These are phyloP conservation scores for Drosophila pachea DNA, from an alignment of 1,140 invertebrate species.

Conservation along the genomic window DNA sequence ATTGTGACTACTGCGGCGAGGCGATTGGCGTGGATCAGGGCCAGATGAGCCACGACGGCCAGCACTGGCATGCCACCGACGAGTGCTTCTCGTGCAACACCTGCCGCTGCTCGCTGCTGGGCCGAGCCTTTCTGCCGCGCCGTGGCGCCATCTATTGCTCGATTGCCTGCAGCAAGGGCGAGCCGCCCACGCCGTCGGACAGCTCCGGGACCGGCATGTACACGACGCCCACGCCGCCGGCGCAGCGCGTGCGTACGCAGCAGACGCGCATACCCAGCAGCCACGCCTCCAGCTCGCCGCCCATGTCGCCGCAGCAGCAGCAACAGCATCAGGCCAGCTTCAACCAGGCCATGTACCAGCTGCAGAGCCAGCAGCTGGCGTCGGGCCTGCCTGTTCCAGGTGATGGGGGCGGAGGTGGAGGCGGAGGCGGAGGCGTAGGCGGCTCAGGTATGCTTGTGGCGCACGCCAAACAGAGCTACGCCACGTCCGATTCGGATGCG, in stretches of 20 bases:
- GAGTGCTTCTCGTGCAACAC: slow-evolving; percentile 97
- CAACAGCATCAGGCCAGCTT: slow-evolving; percentile 76
- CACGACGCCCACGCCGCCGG: slow-evolving; percentile 78
- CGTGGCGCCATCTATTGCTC: slow-evolving; percentile 97
- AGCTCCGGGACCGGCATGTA: slow-evolving; percentile 83
- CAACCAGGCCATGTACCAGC: slow-evolving; percentile 77
- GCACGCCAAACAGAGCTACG: slow-evolving; percentile 59
- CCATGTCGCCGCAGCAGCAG: slow-evolving; percentile 76
- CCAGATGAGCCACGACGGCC: slow-evolving; percentile 98
- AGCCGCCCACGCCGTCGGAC: slow-evolving; percentile 89
- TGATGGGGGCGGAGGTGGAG: background rate
- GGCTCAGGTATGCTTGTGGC: slow-evolving; percentile 37
- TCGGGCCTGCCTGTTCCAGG: slow-evolving; percentile 40
- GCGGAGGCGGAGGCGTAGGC: background rate
- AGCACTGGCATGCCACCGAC: slow-evolving; percentile 98
- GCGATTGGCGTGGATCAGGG: slow-evolving; percentile 97
- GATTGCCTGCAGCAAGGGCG: slow-evolving; percentile 93
- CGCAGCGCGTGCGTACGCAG: slow-evolving; percentile 80
- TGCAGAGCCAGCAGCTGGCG: slow-evolving; percentile 73
- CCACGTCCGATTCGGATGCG: slow-evolving; percentile 71
- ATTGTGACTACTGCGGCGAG: slow-evolving; percentile 97
- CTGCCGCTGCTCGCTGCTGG: slow-evolving; percentile 93
- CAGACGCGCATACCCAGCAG: slow-evolving; percentile 71
- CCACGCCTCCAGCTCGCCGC: slow-evolving; percentile 75
- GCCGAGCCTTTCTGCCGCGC: slow-evolving; percentile 94